Evolutionary conservation across 2,113 vertebrate genomes (phyloP), one percentile per base, ranked within the genome.

Genomic region (Campylomormyrus numenius): DNA sequence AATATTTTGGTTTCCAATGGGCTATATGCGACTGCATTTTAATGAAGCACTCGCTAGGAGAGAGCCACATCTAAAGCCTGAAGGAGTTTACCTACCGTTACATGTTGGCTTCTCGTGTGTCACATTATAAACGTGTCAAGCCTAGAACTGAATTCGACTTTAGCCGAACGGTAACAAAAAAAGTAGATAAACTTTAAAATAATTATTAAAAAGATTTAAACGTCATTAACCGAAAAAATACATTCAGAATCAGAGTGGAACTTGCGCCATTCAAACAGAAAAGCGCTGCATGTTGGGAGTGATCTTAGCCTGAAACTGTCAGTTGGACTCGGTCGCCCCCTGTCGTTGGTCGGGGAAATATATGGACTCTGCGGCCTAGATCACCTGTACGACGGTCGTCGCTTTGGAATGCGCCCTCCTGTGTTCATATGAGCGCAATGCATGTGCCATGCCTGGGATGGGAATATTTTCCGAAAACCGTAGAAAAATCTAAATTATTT

Each of bases 231-330:
- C 45, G 11, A 70, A 48, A 80, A 80, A n/a, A 11, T 39, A 35
- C 19, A 77, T 77, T 45, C 48, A 0, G 2, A 0, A 9, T 56
- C 70, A 58, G 11, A 62, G 87, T 90, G 0, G 7, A 91, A 86
- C 85, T 89, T 42, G 49, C 89, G 93, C 95, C 95, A 95, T 96
- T 95, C 94, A 96, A 95, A 95, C 92, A 52, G 85, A 21, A 91
- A 91, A 93, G 90, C 92, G 35, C 39, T 90, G 95, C 95, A 94
- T 92, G 86, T 94, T 92, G 94, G 93, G 94, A 92, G 91, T 90
- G 92, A 91, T 91, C 90, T 91, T 85, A 92, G 17, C 56, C 50
- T 39, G 27, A 56, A 52, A 0, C 19, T 62, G 39, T 7, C 35
- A 70, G 56, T 49, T 87, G 17, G 3, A n/a, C 11, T 21, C 49